Evolutionary conservation across 30 jellyfish, hydroid and myxozoan genomes (phyloP).

Genomic region (Catostylus mosaicus): DNA sequence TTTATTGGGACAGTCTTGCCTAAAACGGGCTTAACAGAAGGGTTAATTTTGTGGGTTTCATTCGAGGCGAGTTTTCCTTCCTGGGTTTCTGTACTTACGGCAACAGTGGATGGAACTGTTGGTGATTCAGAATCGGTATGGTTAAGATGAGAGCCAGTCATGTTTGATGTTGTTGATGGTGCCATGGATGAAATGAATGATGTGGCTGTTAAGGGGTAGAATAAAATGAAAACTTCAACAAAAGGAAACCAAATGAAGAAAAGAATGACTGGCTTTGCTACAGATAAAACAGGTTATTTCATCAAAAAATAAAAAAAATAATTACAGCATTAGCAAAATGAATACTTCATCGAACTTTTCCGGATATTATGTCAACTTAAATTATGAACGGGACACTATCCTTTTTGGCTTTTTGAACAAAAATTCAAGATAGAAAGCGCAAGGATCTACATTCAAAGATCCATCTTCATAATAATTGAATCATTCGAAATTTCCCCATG

Average conservation of each 20-base stretch:
- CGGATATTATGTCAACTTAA: too few species aligned
- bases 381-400: too few species aligned
- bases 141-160: neutral
- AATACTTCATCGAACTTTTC: too few species aligned
- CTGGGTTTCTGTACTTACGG: constrained; percentile 1
- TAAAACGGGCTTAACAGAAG: neutral
- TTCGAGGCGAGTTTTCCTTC: neutral
- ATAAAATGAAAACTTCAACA: neutral
- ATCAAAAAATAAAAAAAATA: too few species aligned
- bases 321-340: neutral
- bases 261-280: neutral
- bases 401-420: too few species aligned
- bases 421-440: too few species aligned
- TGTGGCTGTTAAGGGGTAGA: neutral
- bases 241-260: neutral
- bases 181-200: neutral
- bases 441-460: too few species aligned
- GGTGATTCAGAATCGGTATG: neutral
- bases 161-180: neutral
- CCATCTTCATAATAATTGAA: too few species aligned
- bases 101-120: neutral
- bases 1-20: neutral
- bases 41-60: neutral
- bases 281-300: too few species aligned
- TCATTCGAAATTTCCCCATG: too few species aligned